Evolutionary conservation across 2,797 vertebrate genomes (phyloP), one percentile per base, ranked within the genome.

Genomic region (Enteromius argenteus): DNA sequence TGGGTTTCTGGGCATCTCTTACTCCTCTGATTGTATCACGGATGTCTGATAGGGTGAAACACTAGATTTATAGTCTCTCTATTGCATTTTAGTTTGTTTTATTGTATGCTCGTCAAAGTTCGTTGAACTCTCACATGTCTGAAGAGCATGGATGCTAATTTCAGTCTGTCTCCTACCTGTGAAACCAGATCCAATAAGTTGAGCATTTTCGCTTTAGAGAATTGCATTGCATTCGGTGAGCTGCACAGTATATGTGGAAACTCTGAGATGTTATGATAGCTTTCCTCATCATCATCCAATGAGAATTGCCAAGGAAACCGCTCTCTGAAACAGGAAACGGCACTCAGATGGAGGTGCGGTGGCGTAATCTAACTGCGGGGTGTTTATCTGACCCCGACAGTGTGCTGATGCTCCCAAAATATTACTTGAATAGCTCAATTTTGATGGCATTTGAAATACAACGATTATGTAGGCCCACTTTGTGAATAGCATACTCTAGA

Each of bases 21-120:
- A 56, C 23, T 68, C 49, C 84, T 87, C 80, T 88, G 88, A 91
- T 90, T 90, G 87, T 89, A 91, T 90, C 88, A 85, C 86, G 78
- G 86, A 75, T 75, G 86, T 73, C 68, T 39, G 88, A 87, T 89
- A 81, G 37, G 51, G 81, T 87, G 88, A 91, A 90, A 91, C 81
- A 86, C n/a, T 75, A 76, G 74, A 32, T 87, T 81, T 89, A 84
- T 73, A 49, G 51, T 77, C 77, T 60, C 82, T 81, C 80, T 79
- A 39, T 58, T 64, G 67, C 46, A 37, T 84, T 80, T 21, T 30
- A 19, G n/a, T 71, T 42, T 23, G 83, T 83, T 83, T 89, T 46
- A 86, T 88, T 83, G 37, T 81, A 17, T 68, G 44, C 87, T 79
- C 83, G 77, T 85, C 37, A 83, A 67, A 78, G 68, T 66, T 66